A percentile compares a stretch with the other conserved stretches of the same genome.
phyloP scores from a whole-genome alignment of 1,140 invertebrate species.

The Atopsyche davidsoni region DNA sequence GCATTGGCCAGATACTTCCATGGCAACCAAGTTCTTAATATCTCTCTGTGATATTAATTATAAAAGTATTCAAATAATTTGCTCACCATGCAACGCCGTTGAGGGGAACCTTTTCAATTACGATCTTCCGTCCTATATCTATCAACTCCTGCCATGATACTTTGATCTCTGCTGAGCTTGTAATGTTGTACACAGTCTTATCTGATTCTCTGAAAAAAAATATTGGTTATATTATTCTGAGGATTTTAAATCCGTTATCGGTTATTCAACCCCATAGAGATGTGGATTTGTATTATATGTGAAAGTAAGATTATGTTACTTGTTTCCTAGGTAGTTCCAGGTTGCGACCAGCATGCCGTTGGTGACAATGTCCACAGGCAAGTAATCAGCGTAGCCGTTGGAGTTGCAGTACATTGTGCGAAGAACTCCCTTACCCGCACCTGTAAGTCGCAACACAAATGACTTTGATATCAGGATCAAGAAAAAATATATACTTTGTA shows the following conservation, averaged over 20 bases:
- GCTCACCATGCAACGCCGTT: slow-evolving; percentile 70
- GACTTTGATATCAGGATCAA: too few relatives aligned
- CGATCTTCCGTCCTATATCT: slow-evolving; percentile 71
- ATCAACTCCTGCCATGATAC: slow-evolving; percentile 78
- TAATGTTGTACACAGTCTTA: slow-evolving; percentile 62
- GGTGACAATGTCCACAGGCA: slow-evolving; percentile 80
- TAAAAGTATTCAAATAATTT: neutral
- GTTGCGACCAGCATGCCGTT: slow-evolving; percentile 68
- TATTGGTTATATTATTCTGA: too few relatives aligned
- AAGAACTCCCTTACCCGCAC: slow-evolving; percentile 77
- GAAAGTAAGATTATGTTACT: slow-evolving; percentile 31
- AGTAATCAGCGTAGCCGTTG: slow-evolving; percentile 72
- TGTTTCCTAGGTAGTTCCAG: slow-evolving; percentile 54
- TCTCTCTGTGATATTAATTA: too few relatives aligned
- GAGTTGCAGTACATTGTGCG: slow-evolving; percentile 77
- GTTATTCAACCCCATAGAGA: too few relatives aligned
- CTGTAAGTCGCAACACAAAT: too few relatives aligned
- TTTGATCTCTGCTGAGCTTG: slow-evolving; percentile 72
- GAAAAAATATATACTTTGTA: too few relatives aligned
- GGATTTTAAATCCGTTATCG: too few relatives aligned
- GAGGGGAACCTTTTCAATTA: slow-evolving; percentile 64
- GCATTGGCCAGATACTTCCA: too few relatives aligned
- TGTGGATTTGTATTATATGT: too few relatives aligned
- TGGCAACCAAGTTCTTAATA: too few relatives aligned
- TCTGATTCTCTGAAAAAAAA: slow-evolving; percentile 37